These are phyloP conservation scores for Macrophya annulata DNA, from an alignment of 2,888 invertebrate species.

Conservation along the genomic window DNA sequence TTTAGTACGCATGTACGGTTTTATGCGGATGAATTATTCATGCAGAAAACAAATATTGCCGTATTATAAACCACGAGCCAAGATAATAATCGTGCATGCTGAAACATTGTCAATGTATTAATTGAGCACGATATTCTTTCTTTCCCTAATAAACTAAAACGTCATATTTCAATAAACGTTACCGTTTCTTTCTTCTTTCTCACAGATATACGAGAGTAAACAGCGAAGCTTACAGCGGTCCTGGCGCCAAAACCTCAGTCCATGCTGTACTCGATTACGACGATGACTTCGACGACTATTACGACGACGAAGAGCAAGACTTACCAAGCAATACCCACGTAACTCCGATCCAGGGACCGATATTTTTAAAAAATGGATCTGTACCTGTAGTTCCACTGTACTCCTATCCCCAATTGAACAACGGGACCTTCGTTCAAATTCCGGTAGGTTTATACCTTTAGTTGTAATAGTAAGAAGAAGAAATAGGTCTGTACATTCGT, in stretches of 20 bases:
- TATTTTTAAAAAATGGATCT: conserved; percentile 90
- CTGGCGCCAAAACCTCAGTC: conserved; percentile 83
- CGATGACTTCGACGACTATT: conserved; percentile 85
- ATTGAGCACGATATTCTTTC: not conserved
- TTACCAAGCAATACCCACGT: conserved; percentile 83
- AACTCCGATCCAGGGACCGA: conserved; percentile 94
- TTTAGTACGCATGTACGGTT: not conserved
- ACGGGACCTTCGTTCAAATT: conserved; percentile 93
- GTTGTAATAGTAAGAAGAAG: not conserved
- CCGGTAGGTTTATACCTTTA: conserved; percentile 86
- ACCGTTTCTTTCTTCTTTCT: not conserved
- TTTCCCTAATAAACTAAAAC: not conserved
- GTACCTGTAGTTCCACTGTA: conserved; percentile 94
- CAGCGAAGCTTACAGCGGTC: conserved; percentile 69
- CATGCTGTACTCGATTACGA: conserved; percentile 89
- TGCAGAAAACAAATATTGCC: conserved; percentile 51
- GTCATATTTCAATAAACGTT: not conserved
- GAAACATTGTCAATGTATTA: conserved; percentile 46
- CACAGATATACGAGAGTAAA: conserved; percentile 77
- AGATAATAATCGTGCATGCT: conserved; percentile 40
- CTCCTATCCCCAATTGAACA: conserved; percentile 91
- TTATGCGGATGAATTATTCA: conserved; percentile 48
- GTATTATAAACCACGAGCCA: conserved; percentile 9
- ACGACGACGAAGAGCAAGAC: conserved; percentile 79
- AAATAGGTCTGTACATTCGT: not conserved